Evolutionary conservation across 2,113 vertebrate species (phyloP).

Genomic region (Atrichornis clamosus): DNA sequence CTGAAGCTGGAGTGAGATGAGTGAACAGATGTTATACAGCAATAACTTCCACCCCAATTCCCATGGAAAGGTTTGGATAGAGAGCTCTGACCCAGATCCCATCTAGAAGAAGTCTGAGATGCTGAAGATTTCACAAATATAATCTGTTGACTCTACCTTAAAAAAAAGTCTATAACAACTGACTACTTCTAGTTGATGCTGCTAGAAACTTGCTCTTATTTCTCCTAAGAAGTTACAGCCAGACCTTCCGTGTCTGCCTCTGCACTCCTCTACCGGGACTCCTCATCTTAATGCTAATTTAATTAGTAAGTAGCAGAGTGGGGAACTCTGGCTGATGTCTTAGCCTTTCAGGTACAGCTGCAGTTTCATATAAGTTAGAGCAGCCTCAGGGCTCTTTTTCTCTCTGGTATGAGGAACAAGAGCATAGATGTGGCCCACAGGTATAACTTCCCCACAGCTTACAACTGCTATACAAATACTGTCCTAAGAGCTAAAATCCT

Average conservation of each 20-base stretch:
- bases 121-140: not conserved
- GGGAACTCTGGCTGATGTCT: not conserved
- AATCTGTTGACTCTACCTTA: not conserved
- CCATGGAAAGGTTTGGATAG: not conserved
- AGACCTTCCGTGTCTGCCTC: not conserved
- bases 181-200: not conserved
- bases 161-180: not conserved
- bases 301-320: not conserved
- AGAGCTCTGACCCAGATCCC: not conserved
- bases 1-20: not conserved
- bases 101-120: not conserved
- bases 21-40: not conserved
- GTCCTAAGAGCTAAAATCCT: not conserved
- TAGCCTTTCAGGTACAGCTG: not conserved
- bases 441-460: not conserved
- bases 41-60: not conserved
- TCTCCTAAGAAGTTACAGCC: not conserved
- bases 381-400: not conserved
- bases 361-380: not conserved
- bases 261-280: not conserved
- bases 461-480: not conserved
- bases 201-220: not conserved
- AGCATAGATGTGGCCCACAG: not conserved
- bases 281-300: not conserved
- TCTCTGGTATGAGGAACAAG: not conserved